These are phyloP conservation scores for Vulpes ferrilata DNA, from an alignment of 2,113 vertebrate species.

Conservation along the genomic window DNA sequence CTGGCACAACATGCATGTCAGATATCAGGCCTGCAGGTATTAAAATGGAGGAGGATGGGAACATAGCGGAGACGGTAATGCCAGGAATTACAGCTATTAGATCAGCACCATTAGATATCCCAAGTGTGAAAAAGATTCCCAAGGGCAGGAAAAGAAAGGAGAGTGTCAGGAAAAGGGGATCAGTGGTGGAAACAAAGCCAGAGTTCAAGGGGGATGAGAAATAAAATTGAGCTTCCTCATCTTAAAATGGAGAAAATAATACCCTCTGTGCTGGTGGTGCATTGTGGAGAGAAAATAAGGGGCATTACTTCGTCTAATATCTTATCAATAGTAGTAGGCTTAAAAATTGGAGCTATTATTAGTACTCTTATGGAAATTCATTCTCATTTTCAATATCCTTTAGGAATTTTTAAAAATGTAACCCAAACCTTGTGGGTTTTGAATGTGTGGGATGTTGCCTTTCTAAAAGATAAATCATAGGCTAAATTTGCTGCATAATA, in stretches of 20 bases:
- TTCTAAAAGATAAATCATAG: slow-evolving; percentile 52
- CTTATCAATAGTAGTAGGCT: background rate
- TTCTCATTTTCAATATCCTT: slow-evolving; percentile 31
- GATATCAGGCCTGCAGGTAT: background rate
- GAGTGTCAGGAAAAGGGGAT: background rate
- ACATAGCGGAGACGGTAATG: background rate
- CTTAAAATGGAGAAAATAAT: background rate
- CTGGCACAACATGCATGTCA: too few species aligned
- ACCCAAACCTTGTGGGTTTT: slow-evolving; percentile 18
- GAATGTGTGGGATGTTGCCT: background rate
- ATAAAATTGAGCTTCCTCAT: background rate
- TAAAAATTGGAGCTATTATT: slow-evolving; percentile 41
- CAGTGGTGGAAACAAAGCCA: background rate
- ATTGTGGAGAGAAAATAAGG: background rate
- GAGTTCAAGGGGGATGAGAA: background rate
- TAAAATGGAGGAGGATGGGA: background rate
- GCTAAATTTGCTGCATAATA: slow-evolving; percentile 65
- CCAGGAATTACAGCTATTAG: background rate
- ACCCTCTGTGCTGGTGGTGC: background rate
- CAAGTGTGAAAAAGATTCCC: background rate
- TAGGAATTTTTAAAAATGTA: background rate
- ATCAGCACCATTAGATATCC: background rate
- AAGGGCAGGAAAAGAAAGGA: background rate
- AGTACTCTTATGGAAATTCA: background rate
- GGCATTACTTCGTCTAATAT: background rate